Conservation (phyloP, 1,140 invertebrate species). For the Samia ricini region DNA sequence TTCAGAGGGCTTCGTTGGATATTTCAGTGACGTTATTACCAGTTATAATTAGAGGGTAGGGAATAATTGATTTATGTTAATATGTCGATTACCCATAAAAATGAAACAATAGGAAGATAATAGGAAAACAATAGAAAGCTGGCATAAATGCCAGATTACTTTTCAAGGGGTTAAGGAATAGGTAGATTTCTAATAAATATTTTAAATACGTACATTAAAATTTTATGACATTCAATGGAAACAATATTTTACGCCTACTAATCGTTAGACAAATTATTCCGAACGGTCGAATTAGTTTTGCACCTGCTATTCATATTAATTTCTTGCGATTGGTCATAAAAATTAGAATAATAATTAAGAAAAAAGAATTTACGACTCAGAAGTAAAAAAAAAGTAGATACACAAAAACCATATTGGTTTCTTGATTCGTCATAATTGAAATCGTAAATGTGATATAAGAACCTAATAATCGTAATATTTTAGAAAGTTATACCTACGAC, state of each 20-base stretch:
- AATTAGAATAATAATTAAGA: conserved; percentile 1
- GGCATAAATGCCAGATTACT: too few species aligned
- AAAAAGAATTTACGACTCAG: conserved; percentile 7
- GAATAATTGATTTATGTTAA: conserved; percentile 28
- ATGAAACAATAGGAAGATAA: too few species aligned
- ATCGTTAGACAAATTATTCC: background rate
- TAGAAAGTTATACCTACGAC: background rate
- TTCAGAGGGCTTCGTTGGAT: conserved; percentile 43
- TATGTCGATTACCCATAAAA: conserved; percentile 17
- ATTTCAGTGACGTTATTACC: conserved; percentile 49
- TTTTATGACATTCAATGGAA: conserved; percentile 11
- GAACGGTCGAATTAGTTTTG: background rate
- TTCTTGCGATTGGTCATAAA: conserved; percentile 4
- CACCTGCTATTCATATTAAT: conserved; percentile 4
- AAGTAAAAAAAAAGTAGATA: background rate
- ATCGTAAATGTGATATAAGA: background rate
- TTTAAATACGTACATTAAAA: conserved; percentile 2
- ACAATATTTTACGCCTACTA: background rate
- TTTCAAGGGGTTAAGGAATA: too few species aligned
- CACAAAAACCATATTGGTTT: background rate
- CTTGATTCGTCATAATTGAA: background rate
- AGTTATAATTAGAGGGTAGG: conserved; percentile 29
- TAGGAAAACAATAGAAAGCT: too few species aligned
- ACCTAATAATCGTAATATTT: background rate
- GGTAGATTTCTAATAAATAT: conserved; percentile 8